phyloP scores from a whole-genome alignment of 2,113 vertebrate species.

The Saimiri boliviensis region DNA sequence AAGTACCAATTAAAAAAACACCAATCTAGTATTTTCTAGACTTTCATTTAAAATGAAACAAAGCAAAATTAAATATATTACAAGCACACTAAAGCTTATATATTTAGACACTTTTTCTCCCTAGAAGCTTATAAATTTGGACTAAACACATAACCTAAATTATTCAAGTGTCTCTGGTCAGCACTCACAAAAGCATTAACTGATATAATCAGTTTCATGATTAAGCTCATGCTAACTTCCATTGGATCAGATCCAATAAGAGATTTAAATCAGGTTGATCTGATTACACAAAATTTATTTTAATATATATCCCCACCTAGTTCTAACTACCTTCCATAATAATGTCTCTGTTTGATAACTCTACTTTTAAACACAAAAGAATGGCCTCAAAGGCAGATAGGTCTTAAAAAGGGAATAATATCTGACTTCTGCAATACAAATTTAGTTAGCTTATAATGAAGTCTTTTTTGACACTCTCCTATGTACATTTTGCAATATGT shows the following conservation, averaged over 20 bases:
- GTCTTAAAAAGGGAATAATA: background rate
- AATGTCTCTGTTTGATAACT: conserved; percentile 13
- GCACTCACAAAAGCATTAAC: background rate
- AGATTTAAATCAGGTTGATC: background rate
- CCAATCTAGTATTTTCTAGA: background rate
- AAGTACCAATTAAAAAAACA: background rate
- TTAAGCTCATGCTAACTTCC: background rate
- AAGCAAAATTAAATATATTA: background rate
- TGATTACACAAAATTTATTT: background rate
- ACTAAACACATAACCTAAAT: background rate
- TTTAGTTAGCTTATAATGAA: background rate
- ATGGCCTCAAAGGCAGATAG: background rate
- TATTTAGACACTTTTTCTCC: background rate
- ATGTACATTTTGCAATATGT: background rate
- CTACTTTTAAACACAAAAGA: conserved; percentile 16
- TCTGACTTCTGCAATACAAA: background rate
- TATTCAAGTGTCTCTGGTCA: conserved; percentile 7
- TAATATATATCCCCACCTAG: conserved; percentile 3
- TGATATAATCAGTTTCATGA: background rate
- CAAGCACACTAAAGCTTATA: background rate
- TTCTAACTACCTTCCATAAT: conserved; percentile 31
- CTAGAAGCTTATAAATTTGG: background rate
- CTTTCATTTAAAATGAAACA: conserved; percentile 29
- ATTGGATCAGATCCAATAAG: background rate
- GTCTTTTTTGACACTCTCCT: background rate